phyloP scores from a whole-genome alignment of 2,888 invertebrate genomes.

The Clivina fossor region DNA sequence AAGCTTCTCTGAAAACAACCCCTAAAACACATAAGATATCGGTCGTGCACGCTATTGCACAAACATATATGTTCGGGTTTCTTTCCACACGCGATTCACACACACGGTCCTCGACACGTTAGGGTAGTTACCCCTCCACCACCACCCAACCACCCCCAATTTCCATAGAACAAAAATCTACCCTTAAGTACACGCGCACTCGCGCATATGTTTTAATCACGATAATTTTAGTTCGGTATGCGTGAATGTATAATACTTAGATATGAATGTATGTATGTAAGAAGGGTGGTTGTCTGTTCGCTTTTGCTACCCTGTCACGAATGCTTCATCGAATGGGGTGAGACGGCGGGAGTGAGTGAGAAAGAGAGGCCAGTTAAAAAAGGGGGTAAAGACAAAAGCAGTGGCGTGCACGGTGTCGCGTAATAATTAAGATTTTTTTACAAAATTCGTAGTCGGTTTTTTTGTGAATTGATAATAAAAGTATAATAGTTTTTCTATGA shows the following conservation, averaged over 20 bases:
- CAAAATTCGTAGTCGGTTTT: too few species aligned
- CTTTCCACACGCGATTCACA: background rate
- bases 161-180: background rate
- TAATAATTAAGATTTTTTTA: too few species aligned
- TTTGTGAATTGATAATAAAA: too few species aligned
- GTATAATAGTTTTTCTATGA: too few species aligned
- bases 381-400: slow-evolving; percentile 46
- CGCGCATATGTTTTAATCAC: slow-evolving; percentile 27
- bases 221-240: slow-evolving; percentile 29
- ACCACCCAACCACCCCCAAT: background rate
- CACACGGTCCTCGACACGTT: background rate
- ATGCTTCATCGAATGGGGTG: slow-evolving; percentile 10
- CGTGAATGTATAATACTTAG: slow-evolving; percentile 28
- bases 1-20: too few species aligned
- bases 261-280: too few species aligned
- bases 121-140: too few species aligned
- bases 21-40: background rate
- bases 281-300: slow-evolving; percentile 10
- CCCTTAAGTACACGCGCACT: slow-evolving; percentile 3
- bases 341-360: slow-evolving; percentile 39
- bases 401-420: slow-evolving; percentile 26
- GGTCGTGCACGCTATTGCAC: background rate
- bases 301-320: slow-evolving; percentile 8
- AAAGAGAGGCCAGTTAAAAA: slow-evolving; percentile 47
- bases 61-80: background rate